Evolutionary conservation across 2,113 vertebrate genomes (phyloP).

Genomic region (Anoura caudifer): DNA sequence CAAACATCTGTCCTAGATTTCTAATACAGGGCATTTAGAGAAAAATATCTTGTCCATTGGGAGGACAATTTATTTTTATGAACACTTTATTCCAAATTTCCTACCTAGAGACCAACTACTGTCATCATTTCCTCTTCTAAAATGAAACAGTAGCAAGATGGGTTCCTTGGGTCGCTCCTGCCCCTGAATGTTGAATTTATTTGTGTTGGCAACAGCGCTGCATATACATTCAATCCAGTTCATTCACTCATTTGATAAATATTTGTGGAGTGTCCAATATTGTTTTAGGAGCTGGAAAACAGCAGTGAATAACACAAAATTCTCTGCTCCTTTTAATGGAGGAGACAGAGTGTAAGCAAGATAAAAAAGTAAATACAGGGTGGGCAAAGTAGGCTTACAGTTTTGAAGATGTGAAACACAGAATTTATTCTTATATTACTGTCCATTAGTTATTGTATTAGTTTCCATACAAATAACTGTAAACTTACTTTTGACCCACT

Average conservation of each 20-base stretch:
- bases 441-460: not conserved
- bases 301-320: not conserved
- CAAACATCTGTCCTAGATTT: not conserved
- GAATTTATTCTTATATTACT: not conserved
- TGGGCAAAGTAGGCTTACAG: not conserved
- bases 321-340: not conserved
- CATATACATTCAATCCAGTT: not conserved
- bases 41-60: not conserved
- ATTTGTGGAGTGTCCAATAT: not conserved
- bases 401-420: not conserved
- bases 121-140: conserved; percentile 45
- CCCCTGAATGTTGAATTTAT: not conserved
- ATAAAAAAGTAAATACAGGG: not conserved
- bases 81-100: not conserved
- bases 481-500: not conserved
- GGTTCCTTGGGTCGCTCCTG: not conserved
- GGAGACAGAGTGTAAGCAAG: not conserved
- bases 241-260: not conserved
- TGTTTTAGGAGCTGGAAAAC: not conserved
- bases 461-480: not conserved
- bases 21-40: not conserved
- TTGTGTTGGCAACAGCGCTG: not conserved
- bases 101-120: conserved; percentile 11
- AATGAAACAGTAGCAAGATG: not conserved
- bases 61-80: conserved; percentile 17